Evolutionary conservation across 2,113 vertebrate genomes (phyloP).

Genomic region (Gavia stellata): DNA sequence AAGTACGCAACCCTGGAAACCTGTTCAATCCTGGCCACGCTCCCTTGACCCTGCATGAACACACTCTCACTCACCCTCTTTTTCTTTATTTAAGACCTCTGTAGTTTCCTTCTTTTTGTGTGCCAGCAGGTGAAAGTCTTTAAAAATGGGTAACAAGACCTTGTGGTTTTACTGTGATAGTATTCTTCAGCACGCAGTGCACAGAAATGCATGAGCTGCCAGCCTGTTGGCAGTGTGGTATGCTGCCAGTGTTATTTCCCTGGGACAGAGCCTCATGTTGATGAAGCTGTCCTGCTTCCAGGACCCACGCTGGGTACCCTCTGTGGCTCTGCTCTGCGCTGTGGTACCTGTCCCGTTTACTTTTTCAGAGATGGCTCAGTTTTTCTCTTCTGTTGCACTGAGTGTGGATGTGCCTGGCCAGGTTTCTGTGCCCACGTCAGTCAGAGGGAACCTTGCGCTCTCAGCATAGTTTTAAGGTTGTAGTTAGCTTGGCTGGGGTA

Average conservation of each 20-base stretch:
- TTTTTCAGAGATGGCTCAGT: not conserved
- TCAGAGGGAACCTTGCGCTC: not conserved
- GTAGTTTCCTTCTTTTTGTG: not conserved
- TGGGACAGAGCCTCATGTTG: not conserved
- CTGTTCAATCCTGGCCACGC: not conserved
- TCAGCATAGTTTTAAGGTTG: not conserved
- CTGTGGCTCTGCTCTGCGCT: not conserved
- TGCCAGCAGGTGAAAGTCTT: not conserved
- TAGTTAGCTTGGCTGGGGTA: not conserved
- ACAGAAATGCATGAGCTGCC: not conserved
- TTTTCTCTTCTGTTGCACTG: not conserved
- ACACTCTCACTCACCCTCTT: not conserved
- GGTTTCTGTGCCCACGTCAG: not conserved
- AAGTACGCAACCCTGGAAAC: not conserved
- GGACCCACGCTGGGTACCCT: not conserved
- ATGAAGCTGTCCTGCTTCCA: not conserved
- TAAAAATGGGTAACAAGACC: not conserved
- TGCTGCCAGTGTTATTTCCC: not conserved
- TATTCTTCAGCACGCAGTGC: not conserved
- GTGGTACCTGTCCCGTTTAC: not conserved
- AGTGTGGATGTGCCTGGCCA: fast-evolving
- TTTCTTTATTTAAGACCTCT: fast-evolving
- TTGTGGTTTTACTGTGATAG: not conserved
- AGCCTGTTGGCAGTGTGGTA: not conserved
- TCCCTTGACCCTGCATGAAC: not conserved